phyloP scores from a whole-genome alignment of 2,888 invertebrate genomes.

The Lamellibrachia satsuma region DNA sequence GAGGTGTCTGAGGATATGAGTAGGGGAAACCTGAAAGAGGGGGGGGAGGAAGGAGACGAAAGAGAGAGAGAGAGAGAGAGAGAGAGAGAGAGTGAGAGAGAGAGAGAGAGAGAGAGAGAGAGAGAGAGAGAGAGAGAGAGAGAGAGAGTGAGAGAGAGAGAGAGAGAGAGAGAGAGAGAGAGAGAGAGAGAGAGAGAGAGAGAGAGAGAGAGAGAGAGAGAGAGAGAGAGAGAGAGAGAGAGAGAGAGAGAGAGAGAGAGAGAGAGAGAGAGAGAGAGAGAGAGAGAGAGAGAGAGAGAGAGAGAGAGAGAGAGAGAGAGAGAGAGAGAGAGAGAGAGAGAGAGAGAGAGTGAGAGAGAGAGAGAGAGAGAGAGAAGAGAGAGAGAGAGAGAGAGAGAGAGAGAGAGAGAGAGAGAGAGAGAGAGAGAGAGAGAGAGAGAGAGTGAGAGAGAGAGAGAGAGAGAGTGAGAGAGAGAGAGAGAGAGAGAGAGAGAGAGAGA shows the following conservation, averaged over 20 bases:
- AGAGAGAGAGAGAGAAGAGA: background rate
- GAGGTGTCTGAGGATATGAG: too few species aligned
- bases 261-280: conserved; percentile 13
- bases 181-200: background rate
- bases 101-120: background rate
- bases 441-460: conserved; percentile 13
- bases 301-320: background rate
- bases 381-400: conserved; percentile 14
- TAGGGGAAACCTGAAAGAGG: background rate
- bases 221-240: background rate
- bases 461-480: background rate
- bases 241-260: background rate
- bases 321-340: conserved; percentile 13
- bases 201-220: conserved; percentile 13
- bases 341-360: background rate
- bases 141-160: conserved; percentile 3
- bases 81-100: background rate
- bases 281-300: background rate
- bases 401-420: background rate
- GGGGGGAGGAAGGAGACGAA: too few species aligned
- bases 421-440: background rate
- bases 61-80: background rate
- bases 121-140: background rate
- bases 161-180: background rate
- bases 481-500: background rate